A percentile compares a stretch with the other conserved stretches of the same genome.
These are phyloP conservation scores for Chrosomus eos DNA, from an alignment of 2,797 vertebrate genomes.

Conservation along the genomic window DNA sequence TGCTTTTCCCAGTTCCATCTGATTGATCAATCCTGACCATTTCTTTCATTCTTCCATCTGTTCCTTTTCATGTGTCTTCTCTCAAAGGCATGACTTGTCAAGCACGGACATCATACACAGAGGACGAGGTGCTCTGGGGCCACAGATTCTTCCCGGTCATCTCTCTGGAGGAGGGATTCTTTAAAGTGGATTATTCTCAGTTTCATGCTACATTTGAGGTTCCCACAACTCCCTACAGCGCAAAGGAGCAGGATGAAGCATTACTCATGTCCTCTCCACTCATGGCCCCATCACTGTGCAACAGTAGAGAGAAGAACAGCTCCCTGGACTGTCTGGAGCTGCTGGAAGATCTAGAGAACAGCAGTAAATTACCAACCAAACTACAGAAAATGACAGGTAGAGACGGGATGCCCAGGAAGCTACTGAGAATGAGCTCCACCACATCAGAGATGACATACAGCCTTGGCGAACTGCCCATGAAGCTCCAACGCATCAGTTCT, in stretches of 20 bases:
- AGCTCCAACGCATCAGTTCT: constrained; percentile 98
- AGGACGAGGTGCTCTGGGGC: constrained; percentile 98
- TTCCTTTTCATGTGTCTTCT: constrained; percentile 38
- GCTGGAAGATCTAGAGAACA: constrained; percentile 88
- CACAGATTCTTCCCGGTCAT: constrained; percentile 98
- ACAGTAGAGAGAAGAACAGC: constrained; percentile 93
- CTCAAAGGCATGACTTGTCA: constrained; percentile 97
- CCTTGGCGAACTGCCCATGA: constrained; percentile 96
- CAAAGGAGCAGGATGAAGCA: constrained; percentile 97
- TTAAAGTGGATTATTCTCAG: constrained; percentile 99
- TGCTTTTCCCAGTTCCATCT: constrained; percentile 13
- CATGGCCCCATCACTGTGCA: constrained; percentile 93
- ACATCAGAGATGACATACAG: constrained; percentile 99
- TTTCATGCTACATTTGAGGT: constrained; percentile 99
- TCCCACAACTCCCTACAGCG: constrained; percentile 91
- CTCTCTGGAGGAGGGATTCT: constrained; percentile 98
- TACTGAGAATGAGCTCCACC: constrained; percentile 97
- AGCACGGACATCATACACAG: constrained; percentile 96
- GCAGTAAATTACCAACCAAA: constrained; percentile 92
- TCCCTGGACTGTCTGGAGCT: constrained; percentile 94
- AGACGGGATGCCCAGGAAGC: constrained; percentile 94
- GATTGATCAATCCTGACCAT: neutral
- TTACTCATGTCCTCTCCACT: constrained; percentile 96
- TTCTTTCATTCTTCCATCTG: constrained; percentile 24
- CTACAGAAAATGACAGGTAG: constrained; percentile 96